Base-by-base conservation (phyloP, 2,888 invertebrate genomes). In the Mesorhabditis belari region DNA sequence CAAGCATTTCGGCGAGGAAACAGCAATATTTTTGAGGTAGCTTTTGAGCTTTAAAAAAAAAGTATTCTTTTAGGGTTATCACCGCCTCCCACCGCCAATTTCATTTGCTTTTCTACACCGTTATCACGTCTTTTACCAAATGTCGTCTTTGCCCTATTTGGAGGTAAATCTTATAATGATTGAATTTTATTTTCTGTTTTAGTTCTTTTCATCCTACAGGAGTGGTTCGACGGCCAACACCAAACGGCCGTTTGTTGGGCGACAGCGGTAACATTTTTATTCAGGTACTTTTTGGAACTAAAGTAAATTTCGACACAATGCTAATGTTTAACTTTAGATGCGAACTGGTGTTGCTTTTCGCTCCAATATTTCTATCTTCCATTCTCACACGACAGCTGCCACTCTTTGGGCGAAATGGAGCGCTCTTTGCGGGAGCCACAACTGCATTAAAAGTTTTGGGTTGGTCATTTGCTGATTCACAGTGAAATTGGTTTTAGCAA, bases 61-160 rank as follows among this genome's bases (percentile, higher is more conserved):
- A n/a, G n/a, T n/a, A 50, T 29, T 4, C 52, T 53, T 60, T 35
- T 55, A 67, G 69, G 12, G 57, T 84, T 3, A 73, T 96, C 61
- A 92, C 91, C 2, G 87, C 89, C 23, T 88, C 92, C 1, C n/a
- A n/a, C n/a, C n/a, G n/a, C n/a, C 98, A 99, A 82, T 98, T 95
- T 83, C 98, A 99, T 84, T 92, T 96, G 81, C 88, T 95, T 87
- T 99, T 92, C 83, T 98, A 98, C 82, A 87, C 91, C n/a, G n/a
- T n/a, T n/a, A 83, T 91, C 91, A 77, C 87, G 98, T 63, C 89
- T 94, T 12, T 85, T 98, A 76, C 96, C 98, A 60, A 98, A 98
- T n/a, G n/a, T n/a, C 83, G 90, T 90, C 29, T 90, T 96, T 87
- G 93, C 90, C 49, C 83, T 96, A 77, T 90, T 91, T 58, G 44